Evolutionary conservation across 2,113 vertebrate species (phyloP).

Genomic region (Chloebia gouldiae): DNA sequence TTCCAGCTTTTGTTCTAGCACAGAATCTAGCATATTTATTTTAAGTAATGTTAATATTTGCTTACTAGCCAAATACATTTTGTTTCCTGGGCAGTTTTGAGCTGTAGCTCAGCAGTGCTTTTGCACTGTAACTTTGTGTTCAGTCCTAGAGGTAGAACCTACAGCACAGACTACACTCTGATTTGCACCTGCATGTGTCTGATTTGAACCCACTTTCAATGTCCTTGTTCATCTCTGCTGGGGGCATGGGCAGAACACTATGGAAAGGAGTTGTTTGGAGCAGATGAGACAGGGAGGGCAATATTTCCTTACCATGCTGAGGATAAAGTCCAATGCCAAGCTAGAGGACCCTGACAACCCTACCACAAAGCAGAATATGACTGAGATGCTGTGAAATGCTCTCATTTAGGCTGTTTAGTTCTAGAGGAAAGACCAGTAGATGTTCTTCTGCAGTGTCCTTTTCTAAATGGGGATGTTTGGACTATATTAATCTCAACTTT

Average conservation of each 20-base stretch:
- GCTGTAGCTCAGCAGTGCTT: not conserved
- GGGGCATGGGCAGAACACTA: accelerated
- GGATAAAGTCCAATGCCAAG: not conserved
- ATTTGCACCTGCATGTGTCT: not conserved
- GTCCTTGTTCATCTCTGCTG: not conserved
- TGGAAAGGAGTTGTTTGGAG: not conserved
- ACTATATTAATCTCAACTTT: not conserved
- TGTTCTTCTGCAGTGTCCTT: not conserved
- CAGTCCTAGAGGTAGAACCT: not conserved
- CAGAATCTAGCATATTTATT: not conserved
- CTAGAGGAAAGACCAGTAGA: not conserved
- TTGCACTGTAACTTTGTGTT: not conserved
- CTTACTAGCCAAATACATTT: not conserved
- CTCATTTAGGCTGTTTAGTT: not conserved
- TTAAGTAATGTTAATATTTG: not conserved
- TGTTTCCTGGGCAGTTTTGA: not conserved
- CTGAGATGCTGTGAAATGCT: not conserved
- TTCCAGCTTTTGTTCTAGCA: not conserved
- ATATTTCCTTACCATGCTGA: not conserved
- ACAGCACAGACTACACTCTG: no score
- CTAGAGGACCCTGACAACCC: not conserved
- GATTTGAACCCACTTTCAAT: not conserved
- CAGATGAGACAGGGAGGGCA: not conserved
- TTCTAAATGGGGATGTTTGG: not conserved
- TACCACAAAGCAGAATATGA: not conserved